phyloP scores from a whole-genome alignment of 1,140 invertebrate genomes.

The Hycleus phaleratus region DNA sequence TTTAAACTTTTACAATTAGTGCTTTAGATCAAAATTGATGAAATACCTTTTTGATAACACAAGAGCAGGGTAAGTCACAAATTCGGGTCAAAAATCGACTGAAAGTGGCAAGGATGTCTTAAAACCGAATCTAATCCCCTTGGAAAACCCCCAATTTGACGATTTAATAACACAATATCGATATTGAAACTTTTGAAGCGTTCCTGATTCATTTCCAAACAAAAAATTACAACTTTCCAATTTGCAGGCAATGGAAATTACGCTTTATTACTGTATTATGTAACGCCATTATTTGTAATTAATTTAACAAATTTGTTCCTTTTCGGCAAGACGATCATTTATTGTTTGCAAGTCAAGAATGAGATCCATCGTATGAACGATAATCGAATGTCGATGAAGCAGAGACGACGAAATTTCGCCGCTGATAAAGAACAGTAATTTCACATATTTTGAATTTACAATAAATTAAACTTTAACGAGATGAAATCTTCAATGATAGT shows the following conservation, averaged over 20 bases:
- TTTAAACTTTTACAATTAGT: too few relatives aligned
- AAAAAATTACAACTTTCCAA: neutral
- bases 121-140: too few relatives aligned
- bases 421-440: conserved; percentile 44
- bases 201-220: neutral
- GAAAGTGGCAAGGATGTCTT: too few relatives aligned
- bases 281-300: conserved; percentile 33
- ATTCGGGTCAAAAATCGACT: too few relatives aligned
- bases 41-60: too few relatives aligned
- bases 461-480: neutral
- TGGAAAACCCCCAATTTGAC: too few relatives aligned
- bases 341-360: conserved; percentile 44
- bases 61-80: too few relatives aligned
- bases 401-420: conserved; percentile 38
- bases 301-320: conserved; percentile 42
- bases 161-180: too few relatives aligned
- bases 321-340: conserved; percentile 43
- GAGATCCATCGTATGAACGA: conserved; percentile 43
- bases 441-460: neutral
- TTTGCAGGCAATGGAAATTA: conserved; percentile 14
- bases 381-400: conserved; percentile 27
- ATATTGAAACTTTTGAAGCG: too few relatives aligned
- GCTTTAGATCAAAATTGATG: too few relatives aligned
- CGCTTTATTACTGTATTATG: conserved; percentile 10
- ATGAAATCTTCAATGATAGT: neutral